phyloP scores from a whole-genome alignment of 2,797 vertebrate species.

The Epinephelus awoara region DNA sequence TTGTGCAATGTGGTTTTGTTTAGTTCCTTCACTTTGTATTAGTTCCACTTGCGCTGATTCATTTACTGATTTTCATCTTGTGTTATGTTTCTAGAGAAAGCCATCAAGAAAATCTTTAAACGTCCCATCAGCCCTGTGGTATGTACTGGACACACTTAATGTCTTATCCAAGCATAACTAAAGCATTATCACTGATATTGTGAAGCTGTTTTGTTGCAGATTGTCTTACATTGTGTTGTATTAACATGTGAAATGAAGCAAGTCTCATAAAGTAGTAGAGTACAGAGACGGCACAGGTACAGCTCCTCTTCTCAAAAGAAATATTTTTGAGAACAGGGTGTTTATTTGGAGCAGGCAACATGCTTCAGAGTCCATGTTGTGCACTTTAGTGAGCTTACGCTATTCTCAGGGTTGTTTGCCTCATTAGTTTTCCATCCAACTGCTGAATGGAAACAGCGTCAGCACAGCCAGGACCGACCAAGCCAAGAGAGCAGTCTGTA shows the following conservation, averaged over 20 bases:
- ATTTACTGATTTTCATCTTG: slow-evolving; percentile 40
- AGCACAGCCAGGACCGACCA: slow-evolving; percentile 59
- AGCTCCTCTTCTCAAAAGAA: slow-evolving; percentile 14
- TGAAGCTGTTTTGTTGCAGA: not conserved
- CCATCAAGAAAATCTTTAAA: slow-evolving; percentile 70
- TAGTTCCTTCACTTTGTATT: slow-evolving; percentile 23
- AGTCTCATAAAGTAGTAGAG: not conserved
- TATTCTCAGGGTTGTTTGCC: slow-evolving; percentile 71
- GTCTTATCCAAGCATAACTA: slow-evolving; percentile 3
- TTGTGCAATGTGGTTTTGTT: slow-evolving; percentile 44
- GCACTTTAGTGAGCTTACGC: slow-evolving; percentile 55
- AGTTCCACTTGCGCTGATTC: slow-evolving; percentile 8
- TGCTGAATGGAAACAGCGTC: slow-evolving; percentile 75
- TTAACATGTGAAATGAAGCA: slow-evolving; percentile 1
- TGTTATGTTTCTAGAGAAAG: slow-evolving; percentile 70
- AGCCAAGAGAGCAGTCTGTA: slow-evolving; percentile 63
- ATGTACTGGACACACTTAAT: slow-evolving; percentile 55
- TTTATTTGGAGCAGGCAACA: slow-evolving; percentile 46
- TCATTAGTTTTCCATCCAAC: slow-evolving; percentile 78
- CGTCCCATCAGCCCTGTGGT: slow-evolving; percentile 70
- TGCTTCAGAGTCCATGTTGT: slow-evolving; percentile 54
- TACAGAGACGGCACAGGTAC: slow-evolving; percentile 32
- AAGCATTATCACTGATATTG: not conserved
- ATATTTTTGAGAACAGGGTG: slow-evolving; percentile 45
- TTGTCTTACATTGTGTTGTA: not conserved